phyloP scores from a whole-genome alignment of 2,797 vertebrate species.

The Lepilemur septentrionalis region DNA sequence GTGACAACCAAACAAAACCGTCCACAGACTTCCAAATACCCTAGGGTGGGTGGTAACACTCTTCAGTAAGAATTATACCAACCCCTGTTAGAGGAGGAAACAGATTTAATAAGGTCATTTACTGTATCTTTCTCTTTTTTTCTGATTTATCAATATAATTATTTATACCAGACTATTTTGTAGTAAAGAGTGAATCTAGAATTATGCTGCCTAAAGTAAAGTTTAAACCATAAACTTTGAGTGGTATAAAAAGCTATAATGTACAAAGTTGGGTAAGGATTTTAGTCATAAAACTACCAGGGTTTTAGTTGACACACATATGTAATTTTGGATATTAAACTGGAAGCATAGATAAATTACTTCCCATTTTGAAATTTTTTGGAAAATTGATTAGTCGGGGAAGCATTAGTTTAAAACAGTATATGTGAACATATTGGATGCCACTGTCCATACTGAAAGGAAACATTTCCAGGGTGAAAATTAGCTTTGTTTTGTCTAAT shows the following conservation, averaged over 20 bases:
- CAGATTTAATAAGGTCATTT: background rate
- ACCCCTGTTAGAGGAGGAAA: background rate
- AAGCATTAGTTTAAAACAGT: background rate
- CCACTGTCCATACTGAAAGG: background rate
- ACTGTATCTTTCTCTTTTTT: background rate
- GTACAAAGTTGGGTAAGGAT: background rate
- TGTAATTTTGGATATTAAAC: background rate
- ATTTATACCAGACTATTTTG: background rate
- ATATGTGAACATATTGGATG: background rate
- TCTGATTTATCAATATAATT: background rate
- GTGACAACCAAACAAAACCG: background rate
- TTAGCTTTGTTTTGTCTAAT: background rate
- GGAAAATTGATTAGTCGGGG: background rate
- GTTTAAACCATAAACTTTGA: slow-evolving; percentile 4
- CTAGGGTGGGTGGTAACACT: background rate
- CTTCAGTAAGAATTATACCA: background rate
- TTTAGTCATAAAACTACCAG: background rate
- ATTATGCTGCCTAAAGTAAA: background rate
- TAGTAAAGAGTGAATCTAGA: background rate
- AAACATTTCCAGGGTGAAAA: background rate
- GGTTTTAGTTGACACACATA: background rate
- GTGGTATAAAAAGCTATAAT: background rate
- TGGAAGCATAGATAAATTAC: background rate
- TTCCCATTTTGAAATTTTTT: background rate
- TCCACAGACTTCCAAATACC: background rate